Evolutionary conservation across 2,797 vertebrate genomes (phyloP), one percentile per base, ranked within the genome.

Genomic region (Varecia variegata): DNA sequence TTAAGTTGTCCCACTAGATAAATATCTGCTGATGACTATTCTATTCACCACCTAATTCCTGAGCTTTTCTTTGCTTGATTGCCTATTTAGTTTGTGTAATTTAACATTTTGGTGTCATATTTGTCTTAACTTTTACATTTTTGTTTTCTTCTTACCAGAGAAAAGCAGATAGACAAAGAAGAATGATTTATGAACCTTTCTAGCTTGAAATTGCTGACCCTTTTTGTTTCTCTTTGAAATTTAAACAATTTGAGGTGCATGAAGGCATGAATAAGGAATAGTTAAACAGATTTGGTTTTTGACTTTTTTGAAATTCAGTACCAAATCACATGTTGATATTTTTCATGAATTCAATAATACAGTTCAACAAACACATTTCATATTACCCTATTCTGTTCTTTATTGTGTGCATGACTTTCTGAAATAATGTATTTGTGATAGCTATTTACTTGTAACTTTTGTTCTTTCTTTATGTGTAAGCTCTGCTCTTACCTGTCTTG

Each of bases 61-160:
- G 52, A 95, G 62, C 6, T 77, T 92, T 93, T 92, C 50, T 94
- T 95, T 94, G 54, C 43, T 88, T 4, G 0, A 40, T 83, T 71
- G 52, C 27, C n/a, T 88, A 54, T 67, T 93, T 88, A 40, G 11
- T 92, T 88, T 80, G 18, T 92, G 23, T 68, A 67, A 80, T 67
- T 80, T 87, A 79, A 94, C 68, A 88, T 85, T 91, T 93, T 77
- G 62, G 30, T 81, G 65, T 80, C 40, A 93, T 40, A 65, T 71
- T 93, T 92, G 18, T 83, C 25, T 95, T 95, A 82, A 88, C 62
- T 52, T 90, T 54, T 90, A 86, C 23, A 62, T 38, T 88, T 89
- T 94, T 94, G 35, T 52, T 96, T 97, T 43, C 85, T 94, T 94
- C 30, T 88, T 54, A 94, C 25, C 9, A 82, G 23, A 96, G 35